Evolutionary conservation across 92 coral and sea anemone species (phyloP), one percentile per base, ranked within the genome.

Genomic region (Heliopora coerulea): DNA sequence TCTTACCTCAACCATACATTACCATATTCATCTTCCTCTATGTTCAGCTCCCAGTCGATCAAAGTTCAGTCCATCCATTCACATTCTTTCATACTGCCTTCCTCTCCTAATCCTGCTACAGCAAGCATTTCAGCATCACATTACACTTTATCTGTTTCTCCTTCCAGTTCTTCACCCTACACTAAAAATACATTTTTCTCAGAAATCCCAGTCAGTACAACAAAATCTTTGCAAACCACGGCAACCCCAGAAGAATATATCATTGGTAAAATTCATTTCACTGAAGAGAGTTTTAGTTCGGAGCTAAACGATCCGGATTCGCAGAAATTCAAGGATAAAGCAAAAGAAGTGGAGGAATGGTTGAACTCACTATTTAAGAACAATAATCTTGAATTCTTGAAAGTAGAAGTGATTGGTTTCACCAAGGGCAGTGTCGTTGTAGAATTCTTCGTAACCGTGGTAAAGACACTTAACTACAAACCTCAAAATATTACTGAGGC

Each of bases 241-340:
- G 37, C 49, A 21, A 3, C 3, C 5, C 35, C 56, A 17, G 3
- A 32, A 10, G 17, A 17, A 27, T 67, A 67, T 50, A 49, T 67
- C 29, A 26, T 27, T 20, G 74, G 74, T 23, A 49, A 67, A 30
- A 67, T 67, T 24, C 56, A 19, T 17, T 25, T 67, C 5, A 19
- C 20, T 0, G 28, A 32, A 32, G 59, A 46, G 48, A 30, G 29
- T 13, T 67, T 44, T 24, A 46, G 9, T 41, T 21, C 58, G 2
- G 57, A 67, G 0, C 59, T 67, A 0, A 25, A 3, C 2, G 12
- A 67, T 28, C 74, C 59, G 26, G 40, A 67, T 3, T 24, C 74
- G 25, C 19, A 67, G 14, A n/a, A 27, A 9, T 67, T 19, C 59
- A 67, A 44, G 26, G 48, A 27, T 13, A 8, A 44, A 3, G 40